A percentile compares a stretch with the other conserved stretches of the same genome.
phyloP scores from a whole-genome alignment of 1,140 invertebrate genomes.

The Ceratitis capitata region DNA sequence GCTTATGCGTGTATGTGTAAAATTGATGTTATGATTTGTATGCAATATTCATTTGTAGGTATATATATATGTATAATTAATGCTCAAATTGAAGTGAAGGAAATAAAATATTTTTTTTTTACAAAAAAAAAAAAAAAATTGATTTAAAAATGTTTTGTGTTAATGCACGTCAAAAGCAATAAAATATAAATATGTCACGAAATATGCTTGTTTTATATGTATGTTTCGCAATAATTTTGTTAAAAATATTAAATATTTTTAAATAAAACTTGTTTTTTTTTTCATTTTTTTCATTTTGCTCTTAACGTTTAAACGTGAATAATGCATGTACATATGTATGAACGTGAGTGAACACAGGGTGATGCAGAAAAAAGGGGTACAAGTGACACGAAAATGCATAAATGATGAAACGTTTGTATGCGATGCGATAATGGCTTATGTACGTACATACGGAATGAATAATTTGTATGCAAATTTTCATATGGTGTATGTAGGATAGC shows the following conservation, averaged over 20 bases:
- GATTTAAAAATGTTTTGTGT: background rate
- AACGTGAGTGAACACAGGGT: background rate
- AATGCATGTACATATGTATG: background rate
- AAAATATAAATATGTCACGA: background rate
- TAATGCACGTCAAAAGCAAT: background rate
- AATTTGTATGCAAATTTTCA: background rate
- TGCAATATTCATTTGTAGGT: constrained; percentile 4
- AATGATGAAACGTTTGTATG: background rate
- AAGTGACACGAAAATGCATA: background rate
- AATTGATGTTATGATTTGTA: constrained; percentile 1
- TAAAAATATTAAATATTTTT: background rate
- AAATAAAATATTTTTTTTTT: background rate
- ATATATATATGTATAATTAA: background rate
- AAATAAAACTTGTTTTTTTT: background rate
- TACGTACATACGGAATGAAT: background rate
- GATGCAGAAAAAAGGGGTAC: background rate
- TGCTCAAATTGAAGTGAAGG: background rate
- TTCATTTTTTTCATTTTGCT: too few relatives aligned
- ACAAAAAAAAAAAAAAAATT: background rate
- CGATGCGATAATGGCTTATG: background rate
- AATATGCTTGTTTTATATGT: background rate
- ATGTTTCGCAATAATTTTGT: background rate
- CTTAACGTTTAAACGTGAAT: background rate
- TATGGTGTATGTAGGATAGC: too few relatives aligned
- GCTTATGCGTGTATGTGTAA: constrained; percentile 2